Evolutionary conservation across 2,797 vertebrate species (phyloP), one percentile per base, ranked within the genome.

Genomic region (Oophaga sylvatica): DNA sequence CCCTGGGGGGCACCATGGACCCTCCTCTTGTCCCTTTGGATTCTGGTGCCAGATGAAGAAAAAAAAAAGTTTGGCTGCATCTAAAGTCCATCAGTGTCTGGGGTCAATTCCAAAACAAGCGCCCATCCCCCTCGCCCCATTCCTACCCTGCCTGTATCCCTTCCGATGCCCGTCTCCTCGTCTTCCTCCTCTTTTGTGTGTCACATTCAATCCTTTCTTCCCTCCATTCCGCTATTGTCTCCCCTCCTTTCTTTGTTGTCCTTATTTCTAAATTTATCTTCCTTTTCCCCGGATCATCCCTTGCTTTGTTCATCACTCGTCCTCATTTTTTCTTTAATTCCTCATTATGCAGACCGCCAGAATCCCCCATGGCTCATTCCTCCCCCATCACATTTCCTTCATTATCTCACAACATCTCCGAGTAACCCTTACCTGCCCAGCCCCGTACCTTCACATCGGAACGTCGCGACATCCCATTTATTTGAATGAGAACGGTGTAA

Each of bases 21-120:
- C 75, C 78, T 84, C 78, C 77, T 68, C 63, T 68, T 83, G 48
- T 59, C 85, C 63, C 84, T 75, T 76, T 83, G 68, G 11, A 53
- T 83, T 62, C 15, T 62, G 22, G 15, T 83, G 63, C 73, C 87
- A 84, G 77, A 76, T 88, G 31, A 53, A 53, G 35, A 4, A 73
- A 73, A 73, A 78, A 79, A 87, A 63, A 89, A 89, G 83, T 89
- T 89, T 89, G 83, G 60, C 59, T 19, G 56, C 31, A 48, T 60
- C 31, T 62, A 70, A 26, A 63, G 62, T 81, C 80, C 60, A 45
- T 65, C 35, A 9, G 35, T 26, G 35, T 81, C 35, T 81, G 68
- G 77, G 48, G 53, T 41, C 56, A 57, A 20, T n/a, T 62, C 79
- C 68, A 29, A 76, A 35, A 20, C 20, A 26, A 48, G 31, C 57